These are phyloP conservation scores for Triplophysa rosa DNA, from an alignment of 2,113 vertebrate species.

Conservation along the genomic window DNA sequence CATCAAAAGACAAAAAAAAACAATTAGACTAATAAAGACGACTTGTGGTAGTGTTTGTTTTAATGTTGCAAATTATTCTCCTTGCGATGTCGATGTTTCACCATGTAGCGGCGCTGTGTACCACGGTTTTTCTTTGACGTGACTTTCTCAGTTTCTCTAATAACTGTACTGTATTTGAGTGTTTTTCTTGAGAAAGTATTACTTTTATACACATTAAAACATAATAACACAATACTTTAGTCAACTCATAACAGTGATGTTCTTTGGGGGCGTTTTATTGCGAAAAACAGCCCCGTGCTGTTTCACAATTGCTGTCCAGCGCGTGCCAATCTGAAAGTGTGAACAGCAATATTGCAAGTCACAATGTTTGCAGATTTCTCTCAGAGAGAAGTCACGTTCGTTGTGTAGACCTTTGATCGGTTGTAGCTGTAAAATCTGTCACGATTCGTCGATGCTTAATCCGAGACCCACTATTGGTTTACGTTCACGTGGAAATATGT, in stretches of 20 bases:
- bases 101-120: not conserved
- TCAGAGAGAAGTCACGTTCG: constrained; percentile 22
- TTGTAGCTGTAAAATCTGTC: not conserved
- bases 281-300: not conserved
- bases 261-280: not conserved
- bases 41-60: too few relatives aligned
- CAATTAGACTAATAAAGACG: not conserved
- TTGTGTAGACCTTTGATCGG: constrained; percentile 25
- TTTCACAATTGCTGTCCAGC: constrained; percentile 35
- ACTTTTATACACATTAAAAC: not conserved
- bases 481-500: constrained; percentile 11
- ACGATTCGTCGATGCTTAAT: not conserved
- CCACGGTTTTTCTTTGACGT: not conserved
- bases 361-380: constrained; percentile 22
- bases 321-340: constrained; percentile 16
- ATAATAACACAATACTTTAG: not conserved
- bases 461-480: not conserved
- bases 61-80: not conserved
- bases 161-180: not conserved
- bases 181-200: not conserved
- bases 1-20: not conserved
- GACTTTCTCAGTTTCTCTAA: not conserved
- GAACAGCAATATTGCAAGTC: constrained; percentile 36
- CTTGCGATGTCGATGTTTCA: not conserved
- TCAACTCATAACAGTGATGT: not conserved